Base-by-base conservation (phyloP, 1,140 invertebrate genomes). In the Chironomus tepperi region DNA sequence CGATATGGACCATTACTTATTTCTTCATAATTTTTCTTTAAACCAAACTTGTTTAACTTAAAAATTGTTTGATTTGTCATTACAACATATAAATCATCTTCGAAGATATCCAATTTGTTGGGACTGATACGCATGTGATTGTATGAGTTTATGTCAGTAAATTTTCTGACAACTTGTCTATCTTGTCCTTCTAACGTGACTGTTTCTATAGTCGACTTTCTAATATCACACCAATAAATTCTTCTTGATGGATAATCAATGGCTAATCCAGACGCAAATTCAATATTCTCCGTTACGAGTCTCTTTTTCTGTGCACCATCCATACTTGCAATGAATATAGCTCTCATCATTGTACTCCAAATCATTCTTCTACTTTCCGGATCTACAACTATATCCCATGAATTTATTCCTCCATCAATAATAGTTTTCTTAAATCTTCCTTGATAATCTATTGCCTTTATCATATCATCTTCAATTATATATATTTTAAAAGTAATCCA, bases 171-270 rank as follows among this genome's bases (percentile, higher is more conserved):
- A 10, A 88, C 76, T 74, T 85, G 84, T 18, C 90, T 83, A 80
- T 89, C 86, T 70, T 83, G 86, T 72, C 91, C 91, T 79, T 93
- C 88, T 0, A 91, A 81, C 73, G 85, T 84, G 2, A 88, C 83
- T 42, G 87, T 87, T 80, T 92, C 90, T n/a, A 93, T 86, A 0
- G 85, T 86, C 74, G 85, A 83, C n/a, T 85, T 83, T 80, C 89
- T 89, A 5, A 87, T 84, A 79, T 94, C 92, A 1, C 88, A 85
- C 91, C 91, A 94, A 83, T 93, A 94, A 0, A 94, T 78, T 73
- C 89, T 81, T 16, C 84, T 81, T 3, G 88, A 87, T 12, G 88
- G 84, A 81, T 88, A 85, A 83, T 92, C 90, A 74, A 93, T 85
- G 1, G 90, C 85, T 3, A 94, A 80, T 65, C 90, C 89, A 18